Evolutionary conservation across 1,140 invertebrate genomes (phyloP), one percentile per base, ranked within the genome.

Genomic region (Danaus melanippus): DNA sequence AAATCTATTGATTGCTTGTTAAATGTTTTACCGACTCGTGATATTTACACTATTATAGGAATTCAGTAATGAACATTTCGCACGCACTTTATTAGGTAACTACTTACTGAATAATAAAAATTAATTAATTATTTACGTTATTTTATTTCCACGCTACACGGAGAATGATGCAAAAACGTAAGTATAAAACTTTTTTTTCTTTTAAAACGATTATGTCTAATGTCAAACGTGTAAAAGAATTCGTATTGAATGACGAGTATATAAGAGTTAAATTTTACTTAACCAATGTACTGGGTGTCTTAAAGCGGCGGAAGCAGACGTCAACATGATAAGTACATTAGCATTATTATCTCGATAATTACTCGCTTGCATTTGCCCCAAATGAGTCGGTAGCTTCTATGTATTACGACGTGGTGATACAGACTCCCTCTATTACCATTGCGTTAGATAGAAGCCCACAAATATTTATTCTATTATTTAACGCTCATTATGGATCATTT

Each of bases 301-400:
- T 61, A 66, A 55, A 62, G 68, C 74, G 71, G 63, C 79, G 83
- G 83, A 86, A 84, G 74, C 75, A 75, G 67, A 76, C 76, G 76
- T 80, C 77, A 81, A 81, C 79, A 82, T 74, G 80, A 86, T 86
- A 86, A 86, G 81, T 83, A 79, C 81, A 84, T 86, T 86, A 86
- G 83, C 80, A 86, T 86, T 86, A 83, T 81, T 86, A 86, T 86
- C 83, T 77, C 71, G 66, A 84, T 84, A 84, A 86, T 86, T 86
- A 83, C 80, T 83, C 76, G 75, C 76, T 79, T 84, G 80, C 83
- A 84, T 84, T 86, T 79, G 76, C 71, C 71, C 80, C 74, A 75
- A 86, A 83, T 83, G 79, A 77, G 72, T 67, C 60, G 64, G 69
- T 74, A 69, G 78, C 69, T 75, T 74, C 67, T 68, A 73, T 68